Conservation (phyloP, 2,797 vertebrate genomes). For the Labroides dimidiatus region DNA sequence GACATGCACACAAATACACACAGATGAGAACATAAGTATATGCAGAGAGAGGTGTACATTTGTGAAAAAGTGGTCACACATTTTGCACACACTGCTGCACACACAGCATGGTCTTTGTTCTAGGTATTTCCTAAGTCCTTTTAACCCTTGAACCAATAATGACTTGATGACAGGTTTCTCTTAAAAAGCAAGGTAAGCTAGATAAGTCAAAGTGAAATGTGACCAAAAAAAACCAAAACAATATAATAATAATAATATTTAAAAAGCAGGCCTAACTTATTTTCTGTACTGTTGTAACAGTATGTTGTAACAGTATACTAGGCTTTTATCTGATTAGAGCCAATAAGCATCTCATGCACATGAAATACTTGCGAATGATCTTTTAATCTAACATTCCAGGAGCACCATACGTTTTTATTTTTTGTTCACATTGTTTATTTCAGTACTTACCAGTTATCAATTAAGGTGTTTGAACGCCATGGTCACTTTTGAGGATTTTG, state of each 20-base stretch:
- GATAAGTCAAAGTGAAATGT: constrained; percentile 12
- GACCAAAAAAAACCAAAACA: neutral
- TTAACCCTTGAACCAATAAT: constrained; percentile 16
- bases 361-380: no score
- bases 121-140: constrained; percentile 11
- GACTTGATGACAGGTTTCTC: constrained; percentile 29
- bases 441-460: no score
- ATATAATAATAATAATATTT: neutral
- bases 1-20: constrained; percentile 37
- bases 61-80: constrained; percentile 11
- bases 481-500: no score
- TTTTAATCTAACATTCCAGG: no score
- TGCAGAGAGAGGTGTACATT: constrained; percentile 14
- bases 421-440: no score
- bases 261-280: neutral
- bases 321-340: no score
- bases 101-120: constrained; percentile 34
- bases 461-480: no score
- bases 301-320: no score
- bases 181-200: constrained; percentile 7
- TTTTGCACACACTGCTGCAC: constrained; percentile 7
- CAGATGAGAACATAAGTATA: constrained; percentile 25
- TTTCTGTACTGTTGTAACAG: no score
- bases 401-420: no score
- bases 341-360: no score